These are phyloP conservation scores for Hyalella azteca DNA, from an alignment of 2,888 invertebrate species.

Conservation along the genomic window DNA sequence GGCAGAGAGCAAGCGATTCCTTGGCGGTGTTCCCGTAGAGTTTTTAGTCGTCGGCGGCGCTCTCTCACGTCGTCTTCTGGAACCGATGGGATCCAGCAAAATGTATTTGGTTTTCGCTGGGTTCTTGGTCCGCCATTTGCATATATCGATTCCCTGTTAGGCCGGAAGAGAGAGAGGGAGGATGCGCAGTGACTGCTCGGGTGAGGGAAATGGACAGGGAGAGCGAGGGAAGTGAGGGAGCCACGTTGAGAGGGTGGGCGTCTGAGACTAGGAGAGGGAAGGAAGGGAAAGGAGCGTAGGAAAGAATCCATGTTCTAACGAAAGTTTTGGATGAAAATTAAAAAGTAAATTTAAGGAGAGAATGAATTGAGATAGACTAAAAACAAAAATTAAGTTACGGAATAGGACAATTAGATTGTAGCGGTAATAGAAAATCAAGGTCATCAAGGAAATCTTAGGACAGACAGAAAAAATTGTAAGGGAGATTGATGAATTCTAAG, in stretches of 20 bases:
- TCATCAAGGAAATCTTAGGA: too few species aligned
- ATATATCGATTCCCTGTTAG: conserved; percentile 54
- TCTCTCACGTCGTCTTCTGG: conserved; percentile 37
- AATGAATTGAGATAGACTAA: too few species aligned
- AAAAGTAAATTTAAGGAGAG: too few species aligned
- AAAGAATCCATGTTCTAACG: not conserved
- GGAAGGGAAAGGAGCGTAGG: not conserved
- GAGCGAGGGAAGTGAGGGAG: not conserved
- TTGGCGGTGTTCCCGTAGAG: not conserved
- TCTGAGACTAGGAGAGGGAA: not conserved
- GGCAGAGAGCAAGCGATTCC: not conserved
- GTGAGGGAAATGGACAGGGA: not conserved
- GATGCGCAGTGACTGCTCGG: not conserved
- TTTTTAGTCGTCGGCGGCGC: not conserved
- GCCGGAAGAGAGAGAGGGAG: conserved; percentile 40
- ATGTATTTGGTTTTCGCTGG: conserved; percentile 52
- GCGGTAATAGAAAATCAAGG: too few species aligned
- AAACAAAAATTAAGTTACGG: too few species aligned
- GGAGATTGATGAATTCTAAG: too few species aligned
- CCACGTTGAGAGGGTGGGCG: not conserved
- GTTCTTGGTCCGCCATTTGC: conserved; percentile 48
- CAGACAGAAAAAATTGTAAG: too few species aligned
- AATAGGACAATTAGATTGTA: too few species aligned
- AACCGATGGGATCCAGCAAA: conserved; percentile 47
- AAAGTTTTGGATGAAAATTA: too few species aligned